phyloP scores from a whole-genome alignment of 2,113 vertebrate genomes.

The Eulacestoma nigropectus region DNA sequence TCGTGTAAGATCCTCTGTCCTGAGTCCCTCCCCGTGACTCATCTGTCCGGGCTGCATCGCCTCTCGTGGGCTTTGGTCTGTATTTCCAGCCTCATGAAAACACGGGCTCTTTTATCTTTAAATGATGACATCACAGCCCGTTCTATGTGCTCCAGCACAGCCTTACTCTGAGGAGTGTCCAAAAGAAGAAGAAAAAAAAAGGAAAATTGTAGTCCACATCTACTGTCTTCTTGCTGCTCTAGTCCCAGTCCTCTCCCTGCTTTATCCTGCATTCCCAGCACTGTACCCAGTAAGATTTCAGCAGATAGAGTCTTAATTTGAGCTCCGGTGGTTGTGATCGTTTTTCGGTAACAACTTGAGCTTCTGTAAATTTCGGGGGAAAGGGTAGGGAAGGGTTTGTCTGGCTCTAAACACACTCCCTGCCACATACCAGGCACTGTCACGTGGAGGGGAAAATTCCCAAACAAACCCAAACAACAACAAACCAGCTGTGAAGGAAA shows the following conservation, averaged over 20 bases:
- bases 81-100: not conserved
- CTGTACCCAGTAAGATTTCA: not conserved
- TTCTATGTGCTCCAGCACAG: not conserved
- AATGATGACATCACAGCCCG: fast-evolving
- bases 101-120: not conserved
- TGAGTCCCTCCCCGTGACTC: fast-evolving
- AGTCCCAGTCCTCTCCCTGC: fast-evolving
- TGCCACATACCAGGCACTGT: fast-evolving
- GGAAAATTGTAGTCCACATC: fast-evolving
- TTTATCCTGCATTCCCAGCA: fast-evolving
- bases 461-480: not conserved
- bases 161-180: not conserved
- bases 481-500: not conserved
- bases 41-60: fast-evolving
- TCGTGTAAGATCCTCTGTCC: no score
- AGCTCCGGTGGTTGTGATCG: fast-evolving
- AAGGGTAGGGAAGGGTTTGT: not conserved
- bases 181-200: not conserved
- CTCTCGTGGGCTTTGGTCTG: fast-evolving
- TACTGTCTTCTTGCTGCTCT: no score
- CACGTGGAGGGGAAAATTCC: not conserved
- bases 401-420: not conserved
- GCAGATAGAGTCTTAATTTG: not conserved
- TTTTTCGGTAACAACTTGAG: not conserved
- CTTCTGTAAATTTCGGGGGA: not conserved